These are phyloP conservation scores for Pseudopleuronectes americanus DNA, from an alignment of 2,797 vertebrate species.

Conservation along the genomic window DNA sequence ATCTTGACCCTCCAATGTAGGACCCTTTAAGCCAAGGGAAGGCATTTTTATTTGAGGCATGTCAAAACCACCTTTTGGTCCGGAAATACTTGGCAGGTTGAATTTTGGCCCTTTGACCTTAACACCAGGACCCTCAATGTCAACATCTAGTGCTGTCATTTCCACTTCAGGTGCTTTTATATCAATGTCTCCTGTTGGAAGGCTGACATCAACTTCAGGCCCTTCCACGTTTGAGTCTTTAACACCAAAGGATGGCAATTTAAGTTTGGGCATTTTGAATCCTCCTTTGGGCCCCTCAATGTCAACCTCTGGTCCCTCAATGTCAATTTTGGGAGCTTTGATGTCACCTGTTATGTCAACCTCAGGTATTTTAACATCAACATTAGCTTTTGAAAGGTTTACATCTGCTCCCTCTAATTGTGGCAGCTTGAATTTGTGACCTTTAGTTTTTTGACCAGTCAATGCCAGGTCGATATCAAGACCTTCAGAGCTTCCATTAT, in stretches of 20 bases:
- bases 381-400: constrained; percentile 63
- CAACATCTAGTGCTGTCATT: constrained; percentile 4
- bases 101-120: constrained; percentile 17
- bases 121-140: constrained; percentile 5
- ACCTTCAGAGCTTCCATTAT: neutral
- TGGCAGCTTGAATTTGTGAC: constrained; percentile 35
- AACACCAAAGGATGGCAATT: fast-evolving
- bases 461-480: constrained; percentile 7
- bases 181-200: constrained; percentile 31
- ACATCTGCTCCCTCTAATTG: constrained; percentile 60
- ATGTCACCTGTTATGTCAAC: constrained; percentile 41
- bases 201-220: constrained; percentile 18
- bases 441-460: constrained; percentile 1
- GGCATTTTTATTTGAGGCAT: constrained; percentile 52
- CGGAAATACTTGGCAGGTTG: neutral
- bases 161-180: constrained; percentile 15
- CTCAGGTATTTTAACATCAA: constrained; percentile 44
- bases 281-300: neutral
- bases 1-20: constrained; percentile 56
- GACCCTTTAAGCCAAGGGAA: constrained; percentile 2
- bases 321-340: constrained; percentile 63
- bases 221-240: constrained; percentile 11
- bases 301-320: constrained; percentile 66
- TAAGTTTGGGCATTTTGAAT: neutral
- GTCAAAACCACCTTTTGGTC: constrained; percentile 13